These are phyloP conservation scores for Plumapathes pennacea DNA, from an alignment of 92 coral and sea anemone species.

Conservation along the genomic window DNA sequence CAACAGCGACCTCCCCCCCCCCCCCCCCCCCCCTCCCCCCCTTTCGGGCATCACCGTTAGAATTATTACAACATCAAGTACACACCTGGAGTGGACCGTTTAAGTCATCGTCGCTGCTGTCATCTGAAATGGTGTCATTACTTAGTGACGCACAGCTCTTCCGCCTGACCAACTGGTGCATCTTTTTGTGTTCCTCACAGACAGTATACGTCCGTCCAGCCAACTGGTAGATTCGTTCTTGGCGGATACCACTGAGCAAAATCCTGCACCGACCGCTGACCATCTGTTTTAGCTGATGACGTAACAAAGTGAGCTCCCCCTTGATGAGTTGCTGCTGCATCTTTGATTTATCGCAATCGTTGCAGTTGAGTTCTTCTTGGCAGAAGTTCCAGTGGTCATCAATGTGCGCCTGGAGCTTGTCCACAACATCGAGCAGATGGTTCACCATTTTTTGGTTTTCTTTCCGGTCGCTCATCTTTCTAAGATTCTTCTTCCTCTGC, in stretches of 20 bases:
- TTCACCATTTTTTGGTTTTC: conserved; percentile 57
- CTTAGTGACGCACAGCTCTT: too few relatives aligned
- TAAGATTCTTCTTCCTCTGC: conserved; percentile 19
- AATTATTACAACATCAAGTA: too few relatives aligned
- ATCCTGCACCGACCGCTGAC: conserved; percentile 29
- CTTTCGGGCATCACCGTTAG: too few relatives aligned
- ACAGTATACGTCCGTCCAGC: conserved; percentile 64
- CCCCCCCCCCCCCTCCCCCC: too few relatives aligned
- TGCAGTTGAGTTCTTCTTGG: conserved; percentile 44
- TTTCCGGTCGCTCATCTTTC: conserved; percentile 57
- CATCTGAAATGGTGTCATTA: too few relatives aligned
- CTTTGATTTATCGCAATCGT: conserved; percentile 49
- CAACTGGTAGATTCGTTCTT: conserved; percentile 65
- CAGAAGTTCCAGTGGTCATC: conserved; percentile 51
- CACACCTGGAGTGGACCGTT: too few relatives aligned
- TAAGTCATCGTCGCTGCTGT: too few relatives aligned
- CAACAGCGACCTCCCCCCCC: too few relatives aligned
- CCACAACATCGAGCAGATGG: conserved; percentile 40
- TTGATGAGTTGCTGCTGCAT: conserved; percentile 58
- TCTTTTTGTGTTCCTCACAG: conserved; percentile 68
- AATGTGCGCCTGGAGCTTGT: conserved; percentile 58
- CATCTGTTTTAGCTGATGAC: conserved; percentile 61
- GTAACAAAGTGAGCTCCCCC: conserved; percentile 62
- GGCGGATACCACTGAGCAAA: conserved; percentile 70
- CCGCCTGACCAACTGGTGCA: too few relatives aligned